Base-by-base conservation (phyloP, 2,113 vertebrate genomes). In the Dasyornis broadbenti region DNA sequence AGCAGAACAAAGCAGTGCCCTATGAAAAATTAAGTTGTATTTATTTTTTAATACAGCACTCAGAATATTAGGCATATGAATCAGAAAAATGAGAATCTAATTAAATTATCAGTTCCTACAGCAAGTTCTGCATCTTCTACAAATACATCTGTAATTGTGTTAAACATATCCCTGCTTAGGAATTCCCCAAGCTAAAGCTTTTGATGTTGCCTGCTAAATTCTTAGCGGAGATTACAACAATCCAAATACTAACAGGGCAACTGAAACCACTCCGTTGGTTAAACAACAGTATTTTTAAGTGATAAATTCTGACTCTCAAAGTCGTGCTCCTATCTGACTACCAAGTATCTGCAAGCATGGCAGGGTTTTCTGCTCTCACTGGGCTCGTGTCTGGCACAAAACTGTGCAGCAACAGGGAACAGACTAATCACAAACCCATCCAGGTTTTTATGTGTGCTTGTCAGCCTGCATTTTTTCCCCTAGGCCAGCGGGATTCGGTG, bases 1-100 rank as follows among this genome's bases (percentile, higher is more conserved):
- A 78, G 49, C 88, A 91, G 71, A 96, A 81, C 49, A 86, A 95
- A 95, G 88, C 42, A 59, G 76, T 49, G 75, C 23, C 77, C 71
- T 83, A 91, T 96, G 92, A 96, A 96, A 95, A 94, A 95, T 89
- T 86, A 90, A 95, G 66, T 80, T 76, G 64, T 59, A 82, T 93
- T 95, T 95, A 90, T 92, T 97, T 94, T 94, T 96, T 93, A 92
- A 96, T 89, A 66, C 27, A 81, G 56, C 83, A 52, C 68, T 90
- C 60, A 26, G 80, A 83, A 93, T 94, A 95, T 95, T 96, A 92
- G 85, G 79, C 73, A 64, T 57, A 94, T 93, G 85, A 95, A 90
- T 94, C 90, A 90, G 66, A 86, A 78, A 95, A 93, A 83, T 26
- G 50, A 86, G 94, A 88, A 95, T 93, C 60, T 96, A 96, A 96